Evolutionary conservation across 2,888 invertebrate genomes (phyloP), one percentile per base, ranked within the genome.

Genomic region (Microchrysa polita): DNA sequence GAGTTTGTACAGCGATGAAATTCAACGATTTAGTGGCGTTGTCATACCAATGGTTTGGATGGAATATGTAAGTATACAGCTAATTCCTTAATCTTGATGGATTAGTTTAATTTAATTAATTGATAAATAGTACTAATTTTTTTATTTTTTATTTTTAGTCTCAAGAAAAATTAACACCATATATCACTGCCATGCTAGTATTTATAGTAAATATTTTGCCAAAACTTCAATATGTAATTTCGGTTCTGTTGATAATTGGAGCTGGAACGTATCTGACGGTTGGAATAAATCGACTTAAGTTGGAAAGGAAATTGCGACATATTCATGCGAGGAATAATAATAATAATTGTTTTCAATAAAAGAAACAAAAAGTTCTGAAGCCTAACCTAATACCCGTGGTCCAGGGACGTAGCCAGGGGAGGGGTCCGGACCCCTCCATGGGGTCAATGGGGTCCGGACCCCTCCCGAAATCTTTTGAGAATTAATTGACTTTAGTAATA

Each of bases 21-120:
- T 89, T 22, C 80, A 84, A 16, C 86, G 80, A 75, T 88, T 91
- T 75, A 88, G 88, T 22, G 86, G 89, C 74, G 83, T 86, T 20
- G 80, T 88, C 0, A 77, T 91, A 59, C 92, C 92, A 0, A 83
- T 91, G 80, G 88, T 89, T 78, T 91, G 91, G 91, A 85, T 88
- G 1, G 91, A 91, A 88, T 91, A 90, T 81, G 91, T 91, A 82
- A 89, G 90, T 87, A 74, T 20, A n/a, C 10, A 5, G 14, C 20
- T n/a, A n/a, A n/a, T n/a, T 2, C 16, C 27, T 14, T 67, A 23
- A 52, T 40, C 67, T 73, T 74, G 59, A 86, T 87, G 75, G 12
- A 52, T 40, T 7, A 9, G 16, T 48, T 52, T 52, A 1, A 44
- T 52, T 23, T 20, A 52, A n/a, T n/a, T n/a, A n/a, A n/a, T n/a